Base-by-base conservation (phyloP, 1,140 invertebrate species). In the Aphaenogaster ashmeadi region DNA sequence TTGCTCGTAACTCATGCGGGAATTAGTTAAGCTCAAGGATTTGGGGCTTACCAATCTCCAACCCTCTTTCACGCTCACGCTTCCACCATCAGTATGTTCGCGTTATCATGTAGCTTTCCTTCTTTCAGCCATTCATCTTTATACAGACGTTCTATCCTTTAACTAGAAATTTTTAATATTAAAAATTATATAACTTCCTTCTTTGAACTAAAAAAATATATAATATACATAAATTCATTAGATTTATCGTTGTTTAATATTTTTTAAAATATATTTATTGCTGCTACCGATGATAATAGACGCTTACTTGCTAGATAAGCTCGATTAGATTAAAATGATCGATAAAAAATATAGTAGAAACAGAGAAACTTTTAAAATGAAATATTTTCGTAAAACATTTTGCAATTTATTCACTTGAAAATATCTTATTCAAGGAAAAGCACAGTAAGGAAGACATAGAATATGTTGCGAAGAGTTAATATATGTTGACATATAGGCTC, bases 11-110 rank as follows among this genome's bases (percentile, higher is more conserved):
- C 90, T 95, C 94, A 95, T 94, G 93, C 88, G 92, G 94, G 95
- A 94, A 95, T 95, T 95, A 95, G 94, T 94, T 94, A 95, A 94
- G 94, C 94, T 94, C 92, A 92, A 94, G 94, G 94, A 95, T 95
- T 95, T 94, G 88, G 93, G 91, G 94, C 94, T 95, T 93, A 94
- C 93, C 93, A 94, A 94, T 94, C 92, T 94, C 94, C 89, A 87
- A 85, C 88, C 89, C 87, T 89, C 67, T 84, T 86, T 86, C 66
- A 56, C 50, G 62, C 36, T 58, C 52, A 36, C 78, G 62, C 64
- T 86, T 91, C 80, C 88, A 67, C 86, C 90, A 89, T 92, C 91
- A 84, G 87, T 83, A 72, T 85, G 62, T 67, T 75, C 81, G 88
- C 87, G 90, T 94, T 93, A 94, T 94, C 93, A 81, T 84, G 50